Base-by-base conservation (phyloP, 2,888 invertebrate genomes). In the Ochlodes sylvanus region DNA sequence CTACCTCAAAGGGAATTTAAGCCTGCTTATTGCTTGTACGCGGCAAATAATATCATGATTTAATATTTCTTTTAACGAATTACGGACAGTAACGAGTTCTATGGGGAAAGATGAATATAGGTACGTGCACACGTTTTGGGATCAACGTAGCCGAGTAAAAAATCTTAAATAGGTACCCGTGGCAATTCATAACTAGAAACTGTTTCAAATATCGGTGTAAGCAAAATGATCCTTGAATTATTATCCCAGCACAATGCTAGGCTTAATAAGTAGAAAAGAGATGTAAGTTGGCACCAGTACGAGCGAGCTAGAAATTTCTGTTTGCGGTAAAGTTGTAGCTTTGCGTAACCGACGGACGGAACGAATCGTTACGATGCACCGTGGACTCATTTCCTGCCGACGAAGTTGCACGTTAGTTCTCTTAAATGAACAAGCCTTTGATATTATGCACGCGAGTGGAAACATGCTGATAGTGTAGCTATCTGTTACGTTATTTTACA, bases 271-370 rank as follows among this genome's bases (percentile, higher is more conserved):
- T 76, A 74, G 74, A 75, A 73, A 75, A 73, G 71, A 70, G 73
- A 65, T 76, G 77, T 76, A 76, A 76, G 76, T 77, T 61, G 44
- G 67, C 61, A 67, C 21, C 34, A 17, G 54, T 55, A 56, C 34
- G 55, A 47, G 55, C 56, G 71, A 73, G 58, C 73, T 69, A 73
- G 70, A 73, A 70, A 72, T 72, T 72, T 60, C 68, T 72, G 69
- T 71, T 74, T 71, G 72, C 73, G 71, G 73, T 71, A 72, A 71
- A 73, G 69, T 75, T 73, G 68, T 71, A 70, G 69, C 71, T 71
- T 74, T 76, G 73, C 73, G 73, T 73, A 75, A 76, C 72, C 62
- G 70, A 68, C 71, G 73, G 72, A 71, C 73, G 74, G 72, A 77
- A 77, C 73, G 66, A 73, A 77, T 76, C 73, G 72, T 68, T 70